Evolutionary conservation across 2,113 vertebrate genomes (phyloP).

Genomic region (Protobothrops mucrosquamatus): DNA sequence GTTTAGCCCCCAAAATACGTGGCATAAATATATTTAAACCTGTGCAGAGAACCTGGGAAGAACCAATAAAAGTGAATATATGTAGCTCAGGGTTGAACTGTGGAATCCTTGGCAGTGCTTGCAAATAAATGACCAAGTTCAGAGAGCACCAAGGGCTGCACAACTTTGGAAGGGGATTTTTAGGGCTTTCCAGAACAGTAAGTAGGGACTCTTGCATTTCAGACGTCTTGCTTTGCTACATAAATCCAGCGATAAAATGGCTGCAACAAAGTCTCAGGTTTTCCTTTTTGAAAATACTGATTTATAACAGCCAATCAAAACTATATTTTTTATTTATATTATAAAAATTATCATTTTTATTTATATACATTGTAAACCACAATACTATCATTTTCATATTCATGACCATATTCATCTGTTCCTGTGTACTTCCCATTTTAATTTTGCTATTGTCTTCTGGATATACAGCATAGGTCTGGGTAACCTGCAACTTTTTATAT

Average conservation of each 20-base stretch:
- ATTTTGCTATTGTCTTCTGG: background rate
- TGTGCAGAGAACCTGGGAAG: background rate
- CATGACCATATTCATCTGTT: background rate
- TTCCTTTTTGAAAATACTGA: background rate
- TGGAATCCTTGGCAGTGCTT: background rate
- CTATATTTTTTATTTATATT: background rate
- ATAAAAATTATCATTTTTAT: background rate
- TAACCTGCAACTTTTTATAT: background rate
- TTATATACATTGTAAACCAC: background rate
- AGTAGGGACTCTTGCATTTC: background rate
- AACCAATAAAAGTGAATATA: background rate
- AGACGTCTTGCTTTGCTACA: background rate
- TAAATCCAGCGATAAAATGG: background rate
- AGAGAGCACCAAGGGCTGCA: background rate
- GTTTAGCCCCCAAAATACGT: background rate
- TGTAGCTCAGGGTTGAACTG: background rate
- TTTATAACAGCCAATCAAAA: background rate
- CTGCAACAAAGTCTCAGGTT: background rate
- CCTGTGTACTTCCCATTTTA: background rate
- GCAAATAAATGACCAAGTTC: background rate
- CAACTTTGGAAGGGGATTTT: background rate
- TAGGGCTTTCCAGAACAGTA: background rate
- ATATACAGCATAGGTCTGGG: background rate
- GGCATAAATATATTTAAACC: background rate
- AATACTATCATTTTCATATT: background rate